Evolutionary conservation across 2,797 vertebrate genomes (phyloP).

Genomic region (Schizopygopsis pylzovi): DNA sequence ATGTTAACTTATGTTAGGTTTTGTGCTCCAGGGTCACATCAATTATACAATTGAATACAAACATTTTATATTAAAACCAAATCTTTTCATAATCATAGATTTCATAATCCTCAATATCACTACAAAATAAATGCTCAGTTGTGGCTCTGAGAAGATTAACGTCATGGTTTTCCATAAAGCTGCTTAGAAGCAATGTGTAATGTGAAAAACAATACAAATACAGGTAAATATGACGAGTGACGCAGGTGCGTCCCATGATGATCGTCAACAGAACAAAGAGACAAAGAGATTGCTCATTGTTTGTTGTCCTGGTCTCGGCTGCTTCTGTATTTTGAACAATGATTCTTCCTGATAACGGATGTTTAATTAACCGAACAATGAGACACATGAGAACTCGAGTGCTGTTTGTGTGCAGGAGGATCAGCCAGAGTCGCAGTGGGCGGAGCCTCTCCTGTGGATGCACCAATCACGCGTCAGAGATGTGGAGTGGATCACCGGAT

Average conservation of each 20-base stretch:
- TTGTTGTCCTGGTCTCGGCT: not conserved
- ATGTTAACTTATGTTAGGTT: no score
- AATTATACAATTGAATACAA: not conserved
- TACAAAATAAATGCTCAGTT: not conserved
- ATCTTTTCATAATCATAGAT: no score
- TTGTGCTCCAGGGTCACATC: no score
- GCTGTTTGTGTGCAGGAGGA: conserved; percentile 63
- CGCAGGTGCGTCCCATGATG: not conserved
- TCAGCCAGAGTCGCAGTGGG: conserved; percentile 69
- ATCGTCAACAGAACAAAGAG: not conserved
- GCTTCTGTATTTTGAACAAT: not conserved
- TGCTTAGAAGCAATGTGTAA: not conserved
- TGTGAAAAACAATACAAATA: not conserved
- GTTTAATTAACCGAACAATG: not conserved
- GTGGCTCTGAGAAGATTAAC: no score
- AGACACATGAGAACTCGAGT: no score
- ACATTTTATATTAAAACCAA: not conserved
- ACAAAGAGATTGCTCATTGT: not conserved
- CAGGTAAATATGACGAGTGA: not conserved
- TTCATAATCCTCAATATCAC: no score
- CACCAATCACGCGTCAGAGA: conserved; percentile 78
- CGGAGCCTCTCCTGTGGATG: conserved; percentile 80
- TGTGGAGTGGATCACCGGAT: conserved; percentile 78
- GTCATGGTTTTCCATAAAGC: not conserved
- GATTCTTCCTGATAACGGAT: not conserved